Evolutionary conservation across 2,113 vertebrate genomes (phyloP), one percentile per base, ranked within the genome.

Genomic region (Oryzias melastigma): DNA sequence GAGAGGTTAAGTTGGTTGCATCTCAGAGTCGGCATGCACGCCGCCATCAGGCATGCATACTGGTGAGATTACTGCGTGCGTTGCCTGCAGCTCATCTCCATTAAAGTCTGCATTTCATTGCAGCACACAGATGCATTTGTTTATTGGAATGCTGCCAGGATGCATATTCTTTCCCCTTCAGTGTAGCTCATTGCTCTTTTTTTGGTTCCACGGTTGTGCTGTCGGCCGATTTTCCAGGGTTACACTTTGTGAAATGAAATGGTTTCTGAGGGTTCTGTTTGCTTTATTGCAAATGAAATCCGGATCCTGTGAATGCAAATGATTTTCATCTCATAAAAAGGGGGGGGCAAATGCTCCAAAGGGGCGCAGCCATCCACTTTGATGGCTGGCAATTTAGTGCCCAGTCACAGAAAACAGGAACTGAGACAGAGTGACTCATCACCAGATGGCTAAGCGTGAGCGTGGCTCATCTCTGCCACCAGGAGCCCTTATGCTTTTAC

Each of bases 401-500:
- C 66, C 72, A 82, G 68, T 77, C 71, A 65, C 67, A 70, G 74
- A 63, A 72, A 71, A 80, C 68, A 58, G 53, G 69, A 75, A 64
- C 64, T 68, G 72, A 68, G 62, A 84, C 65, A 15, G 55, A 55
- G 80, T 88, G 89, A 90, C 78, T 90, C 85, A 89, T 85, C 75
- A 78, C 66, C 87, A 90, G 89, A 90, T 88, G 87, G 86, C 84
- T 25, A 64, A 73, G 73, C 75, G 74, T 42, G 63, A 70, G 69
- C 68, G 74, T 78, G 68, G 58, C 77, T 57, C 79, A 68, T 77
- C 81, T 71, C 73, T 12, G 46, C 85, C 82, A 85, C 84, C 86
- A 87, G 77, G 72, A 85, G 51, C 83, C 75, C 81, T 85, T 85
- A 80, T 88, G 82, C 84, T 87, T 87, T 88, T 84, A 87, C 80